These are phyloP conservation scores for Zalophus californianus DNA, from an alignment of 2,797 vertebrate genomes.

Conservation along the genomic window DNA sequence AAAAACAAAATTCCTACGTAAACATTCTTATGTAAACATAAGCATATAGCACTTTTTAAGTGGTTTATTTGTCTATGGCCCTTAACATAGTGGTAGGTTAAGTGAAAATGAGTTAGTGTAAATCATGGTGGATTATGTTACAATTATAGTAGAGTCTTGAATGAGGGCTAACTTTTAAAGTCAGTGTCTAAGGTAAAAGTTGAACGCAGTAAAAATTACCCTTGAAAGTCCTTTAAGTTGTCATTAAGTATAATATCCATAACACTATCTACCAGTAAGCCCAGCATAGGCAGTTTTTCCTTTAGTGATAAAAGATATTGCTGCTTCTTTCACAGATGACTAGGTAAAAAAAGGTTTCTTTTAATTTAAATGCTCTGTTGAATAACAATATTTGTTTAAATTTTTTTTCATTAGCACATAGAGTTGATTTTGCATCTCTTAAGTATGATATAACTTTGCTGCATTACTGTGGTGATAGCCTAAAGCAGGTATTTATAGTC, in stretches of 20 bases:
- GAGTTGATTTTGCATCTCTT: not conserved
- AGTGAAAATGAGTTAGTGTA: constrained; percentile 43
- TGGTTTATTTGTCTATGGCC: not conserved
- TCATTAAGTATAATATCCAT: not conserved
- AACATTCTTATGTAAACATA: not conserved
- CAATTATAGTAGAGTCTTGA: not conserved
- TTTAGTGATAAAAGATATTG: not conserved
- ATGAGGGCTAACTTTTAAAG: not conserved
- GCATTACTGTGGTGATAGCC: not conserved
- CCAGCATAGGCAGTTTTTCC: not conserved
- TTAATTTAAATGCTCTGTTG: not conserved
- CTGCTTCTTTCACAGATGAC: not conserved
- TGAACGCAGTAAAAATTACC: not conserved
- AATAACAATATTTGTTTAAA: not conserved
- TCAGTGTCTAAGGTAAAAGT: not conserved
- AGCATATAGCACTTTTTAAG: constrained; percentile 11
- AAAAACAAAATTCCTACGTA: constrained; percentile 2
- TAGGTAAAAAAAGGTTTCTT: not conserved
- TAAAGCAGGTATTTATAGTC: constrained; percentile 2
- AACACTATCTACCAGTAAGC: not conserved
- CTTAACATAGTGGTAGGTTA: not conserved
- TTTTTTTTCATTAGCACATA: not conserved
- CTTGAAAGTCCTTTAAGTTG: not conserved
- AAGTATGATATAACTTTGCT: not conserved
- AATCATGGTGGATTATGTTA: constrained; percentile 8